Conservation (phyloP, 2,113 vertebrate genomes). For the Crotalus viridis region DNA sequence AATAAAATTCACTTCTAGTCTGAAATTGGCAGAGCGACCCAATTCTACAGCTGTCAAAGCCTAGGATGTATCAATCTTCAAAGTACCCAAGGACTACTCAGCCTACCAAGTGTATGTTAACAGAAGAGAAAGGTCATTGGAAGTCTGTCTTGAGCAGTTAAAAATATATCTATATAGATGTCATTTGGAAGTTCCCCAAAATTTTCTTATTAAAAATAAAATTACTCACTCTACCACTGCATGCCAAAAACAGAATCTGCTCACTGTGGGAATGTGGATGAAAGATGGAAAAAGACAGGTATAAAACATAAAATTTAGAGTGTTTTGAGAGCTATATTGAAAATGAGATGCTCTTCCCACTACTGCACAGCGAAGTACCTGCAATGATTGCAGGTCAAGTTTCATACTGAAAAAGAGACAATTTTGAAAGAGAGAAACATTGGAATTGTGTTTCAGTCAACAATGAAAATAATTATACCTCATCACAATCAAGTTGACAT, state of each 20-base stretch:
- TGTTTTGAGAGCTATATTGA: neutral
- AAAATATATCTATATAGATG: constrained; percentile 36
- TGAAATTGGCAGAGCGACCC: constrained; percentile 63
- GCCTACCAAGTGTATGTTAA: constrained; percentile 36
- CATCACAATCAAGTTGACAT: constrained; percentile 2
- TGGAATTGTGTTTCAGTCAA: constrained; percentile 1
- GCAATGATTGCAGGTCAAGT: constrained; percentile 34
- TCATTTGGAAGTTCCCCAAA: constrained; percentile 48
- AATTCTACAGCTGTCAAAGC: constrained; percentile 64
- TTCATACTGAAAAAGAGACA: constrained; percentile 26
- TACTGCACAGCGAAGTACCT: constrained; percentile 27
- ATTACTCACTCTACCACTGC: constrained; percentile 7
- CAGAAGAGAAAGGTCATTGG: constrained; percentile 50
- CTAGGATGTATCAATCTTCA: constrained; percentile 66
- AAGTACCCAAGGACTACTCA: constrained; percentile 53
- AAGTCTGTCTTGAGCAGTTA: constrained; percentile 50
- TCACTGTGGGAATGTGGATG: neutral
- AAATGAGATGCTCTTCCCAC: constrained; percentile 16
- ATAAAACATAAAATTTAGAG: constrained; percentile 28
- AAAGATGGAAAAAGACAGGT: constrained; percentile 6
- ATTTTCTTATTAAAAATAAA: constrained; percentile 45
- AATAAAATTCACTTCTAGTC: constrained; percentile 41
- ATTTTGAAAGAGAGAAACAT: constrained; percentile 30
- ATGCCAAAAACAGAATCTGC: constrained; percentile 13
- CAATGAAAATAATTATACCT: constrained; percentile 9